Base-by-base conservation (phyloP, 2,113 vertebrate species). In the Oncorhynchus keta region DNA sequence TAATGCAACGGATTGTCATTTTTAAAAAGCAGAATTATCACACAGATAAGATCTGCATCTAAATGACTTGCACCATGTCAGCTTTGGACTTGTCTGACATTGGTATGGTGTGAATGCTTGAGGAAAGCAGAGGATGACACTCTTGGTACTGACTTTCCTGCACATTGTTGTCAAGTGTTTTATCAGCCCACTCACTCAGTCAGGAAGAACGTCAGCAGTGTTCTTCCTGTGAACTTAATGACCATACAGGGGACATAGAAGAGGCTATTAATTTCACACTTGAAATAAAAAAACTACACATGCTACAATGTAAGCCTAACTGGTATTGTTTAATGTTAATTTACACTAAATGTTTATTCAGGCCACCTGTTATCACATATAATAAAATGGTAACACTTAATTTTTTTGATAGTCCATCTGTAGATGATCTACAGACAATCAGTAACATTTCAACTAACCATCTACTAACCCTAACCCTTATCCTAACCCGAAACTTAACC, bases 121-220 rank as follows among this genome's bases (percentile, higher is more conserved):
- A 78, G 72, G 76, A 73, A 75, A 72, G 79, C 62, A 75, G 70
- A 88, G 85, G 83, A 85, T 81, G 74, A 76, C 68, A 61, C 67
- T 77, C 74, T 68, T 68, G 81, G 74, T 81, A 79, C 72, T 48
- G 72, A 79, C 73, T 86, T 87, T 79, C 85, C 81, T 80, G 70
- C 81, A 85, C 85, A 81, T 86, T 86, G 81, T 86, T 79, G 76
- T 74, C 68, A 69, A 79, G 76, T 79, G 61, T 64, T 65, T 61
- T 75, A 78, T 71, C 65, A 62, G 68, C 71, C 57, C 35, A 79
- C 70, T 83, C 68, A 78, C 68, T 30, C 69, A 75, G 20, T 26
- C 75, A 78, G 85, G 88, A 87, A 89, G 66, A 67, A 85, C 79
- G 79, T 83, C 78, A 83, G 71, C 71, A 73, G n/a, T 76, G 74